Evolutionary conservation across 2,888 invertebrate genomes (phyloP), one percentile per base, ranked within the genome.

Genomic region (Tineola bisselliella): DNA sequence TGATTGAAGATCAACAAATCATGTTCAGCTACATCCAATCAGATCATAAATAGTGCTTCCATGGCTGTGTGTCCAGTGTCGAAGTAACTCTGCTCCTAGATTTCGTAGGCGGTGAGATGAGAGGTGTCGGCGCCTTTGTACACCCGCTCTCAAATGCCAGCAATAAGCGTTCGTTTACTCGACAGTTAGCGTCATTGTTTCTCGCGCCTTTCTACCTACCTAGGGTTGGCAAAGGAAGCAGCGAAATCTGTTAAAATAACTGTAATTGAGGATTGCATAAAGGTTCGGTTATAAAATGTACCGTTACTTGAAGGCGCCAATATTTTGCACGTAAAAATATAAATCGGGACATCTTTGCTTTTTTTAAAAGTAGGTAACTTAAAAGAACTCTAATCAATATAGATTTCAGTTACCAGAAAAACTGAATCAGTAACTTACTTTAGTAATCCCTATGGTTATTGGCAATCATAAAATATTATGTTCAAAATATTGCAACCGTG

Each of bases 141-240:
- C 66, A 64, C 65, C n/a, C 57, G 56, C 73, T 67, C 71, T 73
- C 74, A 79, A 79, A 76, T 81, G 78, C 79, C 75, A 75, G 78
- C 83, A 83, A 83, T 84, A 79, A 84, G 81, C 77, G 73, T 75
- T 62, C 62, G 81, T 82, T 79, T 84, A 73, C 80, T 71, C 67
- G 75, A 64, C 77, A 73, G 70, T 84, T 84, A 86, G 76, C 81
- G 69, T 73, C 77, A 79, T 83, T 79, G 70, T 64, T 68, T 73
- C 68, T 70, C 72, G 58, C 58, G 58, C 58, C 58, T 58, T 58
- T 58, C 58, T 58, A 33, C 58, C 33, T 58, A 33, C 58, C 10
- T 54, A 58, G 58, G 58, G 58, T 58, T 58, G 58, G 2, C 48
- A 3, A 48, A 48, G 15, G 3, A 15, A 48, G 3, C n/a, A 13